phyloP scores from a whole-genome alignment of 2,888 invertebrate species.

The Phrixothrix hirtus region DNA sequence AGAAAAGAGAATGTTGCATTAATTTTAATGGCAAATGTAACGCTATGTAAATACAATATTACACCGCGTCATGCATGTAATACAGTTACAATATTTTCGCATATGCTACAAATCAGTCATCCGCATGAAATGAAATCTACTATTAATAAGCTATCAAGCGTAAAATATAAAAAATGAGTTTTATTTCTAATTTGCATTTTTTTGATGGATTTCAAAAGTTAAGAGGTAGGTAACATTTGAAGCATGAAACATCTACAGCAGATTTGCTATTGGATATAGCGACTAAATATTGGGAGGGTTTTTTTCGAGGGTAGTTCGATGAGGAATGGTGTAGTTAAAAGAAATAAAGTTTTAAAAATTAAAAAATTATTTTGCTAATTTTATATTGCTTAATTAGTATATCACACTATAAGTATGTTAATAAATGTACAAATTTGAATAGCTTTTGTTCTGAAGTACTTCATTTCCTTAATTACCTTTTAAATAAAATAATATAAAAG shows the following conservation, averaged over 20 bases:
- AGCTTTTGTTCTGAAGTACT: too few species aligned
- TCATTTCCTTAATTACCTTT: neutral
- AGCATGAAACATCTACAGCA: constrained; percentile 41
- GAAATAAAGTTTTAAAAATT: too few species aligned
- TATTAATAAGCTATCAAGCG: constrained; percentile 32
- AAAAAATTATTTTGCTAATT: too few species aligned
- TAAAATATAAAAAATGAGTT: constrained; percentile 40
- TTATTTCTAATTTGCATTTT: constrained; percentile 39
- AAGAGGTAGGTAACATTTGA: constrained; percentile 34
- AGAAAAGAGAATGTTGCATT: neutral
- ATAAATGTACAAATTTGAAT: too few species aligned
- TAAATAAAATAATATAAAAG: constrained; percentile 3
- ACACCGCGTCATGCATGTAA: neutral
- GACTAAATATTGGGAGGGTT: constrained; percentile 36
- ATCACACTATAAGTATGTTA: too few species aligned
- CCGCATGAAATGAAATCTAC: too few species aligned
- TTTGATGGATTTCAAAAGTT: constrained; percentile 35
- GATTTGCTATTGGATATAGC: constrained; percentile 37
- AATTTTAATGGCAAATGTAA: neutral
- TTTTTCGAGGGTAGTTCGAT: constrained; percentile 35
- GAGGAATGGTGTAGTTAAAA: too few species aligned
- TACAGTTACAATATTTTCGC: neutral
- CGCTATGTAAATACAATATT: neutral
- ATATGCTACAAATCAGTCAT: too few species aligned
- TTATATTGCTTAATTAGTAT: too few species aligned